Conservation (phyloP, 2,888 invertebrate genomes). For the Callinectes sapidus region DNA sequence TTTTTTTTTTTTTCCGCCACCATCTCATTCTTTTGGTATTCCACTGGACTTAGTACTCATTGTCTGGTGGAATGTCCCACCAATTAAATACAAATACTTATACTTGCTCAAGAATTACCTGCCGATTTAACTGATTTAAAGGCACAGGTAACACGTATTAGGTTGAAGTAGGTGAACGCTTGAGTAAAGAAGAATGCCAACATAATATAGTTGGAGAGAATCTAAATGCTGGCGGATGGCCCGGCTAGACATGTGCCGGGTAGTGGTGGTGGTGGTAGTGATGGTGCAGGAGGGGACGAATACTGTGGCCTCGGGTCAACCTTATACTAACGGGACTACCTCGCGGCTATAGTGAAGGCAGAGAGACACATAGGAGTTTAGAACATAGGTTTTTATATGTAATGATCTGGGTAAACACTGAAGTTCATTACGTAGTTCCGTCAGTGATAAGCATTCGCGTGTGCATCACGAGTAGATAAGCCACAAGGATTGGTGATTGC, state of each 20-base stretch:
- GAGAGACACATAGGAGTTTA: neutral
- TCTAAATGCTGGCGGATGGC: conserved; percentile 44
- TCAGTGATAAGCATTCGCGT: neutral
- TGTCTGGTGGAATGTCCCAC: neutral
- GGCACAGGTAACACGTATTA: neutral
- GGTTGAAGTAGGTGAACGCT: neutral
- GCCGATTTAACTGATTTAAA: neutral
- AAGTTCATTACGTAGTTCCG: neutral
- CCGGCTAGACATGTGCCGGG: conserved; percentile 7
- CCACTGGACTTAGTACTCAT: no score
- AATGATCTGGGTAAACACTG: neutral
- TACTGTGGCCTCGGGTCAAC: neutral
- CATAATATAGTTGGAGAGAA: neutral
- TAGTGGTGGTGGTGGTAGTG: neutral
- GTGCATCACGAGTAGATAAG: neutral
- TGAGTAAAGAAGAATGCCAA: neutral
- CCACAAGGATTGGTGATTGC: neutral
- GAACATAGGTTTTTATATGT: neutral
- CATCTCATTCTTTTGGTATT: no score
- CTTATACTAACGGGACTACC: neutral
- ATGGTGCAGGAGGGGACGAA: neutral
- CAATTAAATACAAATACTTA: no score
- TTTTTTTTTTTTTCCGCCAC: neutral
- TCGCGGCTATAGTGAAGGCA: neutral
- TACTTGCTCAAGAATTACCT: no score